phyloP scores from a whole-genome alignment of 1,140 invertebrate species.

The Euura saliciscinereae region DNA sequence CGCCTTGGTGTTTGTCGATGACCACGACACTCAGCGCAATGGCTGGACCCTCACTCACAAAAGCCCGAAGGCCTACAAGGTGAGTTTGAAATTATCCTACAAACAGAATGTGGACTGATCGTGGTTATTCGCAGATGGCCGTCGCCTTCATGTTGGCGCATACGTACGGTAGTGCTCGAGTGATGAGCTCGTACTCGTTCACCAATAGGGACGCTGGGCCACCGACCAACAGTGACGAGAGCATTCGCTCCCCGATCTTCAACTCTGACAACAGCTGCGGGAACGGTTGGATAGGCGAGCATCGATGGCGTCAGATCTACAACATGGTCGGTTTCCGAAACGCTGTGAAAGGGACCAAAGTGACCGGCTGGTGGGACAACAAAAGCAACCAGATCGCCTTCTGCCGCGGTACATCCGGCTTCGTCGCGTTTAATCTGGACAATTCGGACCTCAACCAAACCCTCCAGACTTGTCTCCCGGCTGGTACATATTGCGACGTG shows the following conservation, averaged over 20 bases:
- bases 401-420: slow-evolving; percentile 71
- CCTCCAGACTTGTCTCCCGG: slow-evolving; percentile 73
- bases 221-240: slow-evolving; percentile 66
- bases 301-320: slow-evolving; percentile 58
- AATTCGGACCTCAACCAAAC: slow-evolving; percentile 58
- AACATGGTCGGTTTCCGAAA: slow-evolving; percentile 83
- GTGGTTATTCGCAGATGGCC: slow-evolving; percentile 63
- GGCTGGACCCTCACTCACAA: slow-evolving; percentile 68
- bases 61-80: slow-evolving; percentile 66
- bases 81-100: slow-evolving; percentile 24
- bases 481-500: slow-evolving; percentile 85
- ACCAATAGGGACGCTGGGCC: slow-evolving; percentile 66
- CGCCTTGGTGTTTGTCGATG: slow-evolving; percentile 70
- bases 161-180: slow-evolving; percentile 73
- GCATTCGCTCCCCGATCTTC: slow-evolving; percentile 70
- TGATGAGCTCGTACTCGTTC: slow-evolving; percentile 83
- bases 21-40: slow-evolving; percentile 69
- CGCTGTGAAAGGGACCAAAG: slow-evolving; percentile 59
- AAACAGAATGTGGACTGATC: slow-evolving; percentile 11
- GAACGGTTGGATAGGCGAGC: slow-evolving; percentile 86
- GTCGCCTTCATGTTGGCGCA: slow-evolving; percentile 84
- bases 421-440: slow-evolving; percentile 57
- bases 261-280: slow-evolving; percentile 71
- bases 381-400: slow-evolving; percentile 79
- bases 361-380: slow-evolving; percentile 78